Evolutionary conservation across 2,888 invertebrate species (phyloP).

Genomic region (Orchesellides sinensis): DNA sequence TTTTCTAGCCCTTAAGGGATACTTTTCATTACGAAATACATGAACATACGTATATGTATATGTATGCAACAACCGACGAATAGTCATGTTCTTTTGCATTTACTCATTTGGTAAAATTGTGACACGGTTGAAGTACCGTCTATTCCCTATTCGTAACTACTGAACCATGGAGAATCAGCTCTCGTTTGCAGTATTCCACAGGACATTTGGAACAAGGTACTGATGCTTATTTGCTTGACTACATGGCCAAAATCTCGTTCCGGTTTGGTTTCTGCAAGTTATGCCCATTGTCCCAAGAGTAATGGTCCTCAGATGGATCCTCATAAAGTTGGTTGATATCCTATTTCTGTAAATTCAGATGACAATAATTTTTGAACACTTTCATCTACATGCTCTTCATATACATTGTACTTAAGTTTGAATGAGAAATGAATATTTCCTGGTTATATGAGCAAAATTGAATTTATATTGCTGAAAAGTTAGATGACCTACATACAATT

Average conservation of each 20-base stretch:
- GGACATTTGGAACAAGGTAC: no score
- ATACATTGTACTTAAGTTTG: background rate
- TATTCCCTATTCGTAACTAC: background rate
- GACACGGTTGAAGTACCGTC: constrained; percentile 8
- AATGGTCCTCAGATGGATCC: constrained; percentile 26
- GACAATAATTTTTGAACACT: constrained; percentile 28
- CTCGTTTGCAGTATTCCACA: no score
- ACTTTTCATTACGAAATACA: constrained; percentile 19
- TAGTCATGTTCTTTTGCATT: no score
- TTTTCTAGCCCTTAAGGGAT: constrained; percentile 8
- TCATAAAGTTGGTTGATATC: constrained; percentile 38
- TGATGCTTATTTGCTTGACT: background rate
- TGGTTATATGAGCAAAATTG: background rate
- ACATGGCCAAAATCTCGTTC: background rate
- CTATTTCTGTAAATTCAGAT: constrained; percentile 24
- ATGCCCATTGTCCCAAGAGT: constrained; percentile 42
- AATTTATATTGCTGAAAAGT: no score
- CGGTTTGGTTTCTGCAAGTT: background rate
- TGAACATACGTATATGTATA: background rate
- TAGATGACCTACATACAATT: no score
- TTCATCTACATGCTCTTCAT: no score
- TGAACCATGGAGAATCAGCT: background rate
- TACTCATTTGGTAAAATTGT: background rate
- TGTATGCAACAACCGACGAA: background rate
- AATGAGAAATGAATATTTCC: background rate